Evolutionary conservation across 2,797 vertebrate genomes (phyloP), one percentile per base, ranked within the genome.

Genomic region (Merluccius polli): DNA sequence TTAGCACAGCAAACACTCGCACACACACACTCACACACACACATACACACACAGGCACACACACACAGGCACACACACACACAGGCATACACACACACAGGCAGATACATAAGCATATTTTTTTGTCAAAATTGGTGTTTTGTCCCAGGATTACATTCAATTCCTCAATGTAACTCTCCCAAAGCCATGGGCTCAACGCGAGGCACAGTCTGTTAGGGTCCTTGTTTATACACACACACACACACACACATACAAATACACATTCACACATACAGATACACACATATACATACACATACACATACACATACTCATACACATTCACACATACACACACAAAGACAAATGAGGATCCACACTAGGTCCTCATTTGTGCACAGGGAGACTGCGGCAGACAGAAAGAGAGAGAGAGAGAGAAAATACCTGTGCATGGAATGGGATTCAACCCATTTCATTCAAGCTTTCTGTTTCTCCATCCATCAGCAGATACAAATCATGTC

Each of bases 1-100:
- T 83, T 77, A 78, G 77, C 75, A 71, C 77, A 79, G 72, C 52
- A 76, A 27, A 32, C 71, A 76, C 59, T 69, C 35, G 76, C 59
- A 36, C 38, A 76, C 52, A 68, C 24, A 30, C 48, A 35, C 72
- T 24, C 75, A 79, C 77, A 78, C 38, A 44, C 15, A 78, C 41
- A 59, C 36, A 24, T 38, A 27, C 52, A 63, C 4, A 24, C 52
- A 24, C 1, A 48, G 6, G 18, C 48, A 15, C 1, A 52, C 21
- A 10, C 71, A 1, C 52, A 63, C 4, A 24, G 21, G 11, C 1
- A 48, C 6, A 12, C 48, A 15, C 1, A 52, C 21, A 10, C 71
- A 1, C 29, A 4, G 29, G 30, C 12, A 27, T 2, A 35, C 36
- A 38, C 52, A 63, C 4, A 24, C 52, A 24, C 1, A 48, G 6